Base-by-base conservation (phyloP, 2,888 invertebrate genomes). In the Linnaemya tessellans region DNA sequence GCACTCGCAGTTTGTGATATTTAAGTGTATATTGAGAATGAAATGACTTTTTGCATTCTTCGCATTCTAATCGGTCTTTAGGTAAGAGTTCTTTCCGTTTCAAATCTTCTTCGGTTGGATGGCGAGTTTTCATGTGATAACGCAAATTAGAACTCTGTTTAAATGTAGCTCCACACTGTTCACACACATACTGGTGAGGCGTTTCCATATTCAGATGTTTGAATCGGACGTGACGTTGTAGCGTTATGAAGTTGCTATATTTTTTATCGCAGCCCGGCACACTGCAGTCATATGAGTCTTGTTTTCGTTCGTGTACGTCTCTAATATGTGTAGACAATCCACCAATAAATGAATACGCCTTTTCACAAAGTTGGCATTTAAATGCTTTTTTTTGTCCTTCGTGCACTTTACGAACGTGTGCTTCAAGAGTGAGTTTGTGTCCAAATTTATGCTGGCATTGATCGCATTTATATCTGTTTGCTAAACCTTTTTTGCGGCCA, bases 141-240 rank as follows among this genome's bases (percentile, higher is more conserved):
- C 90, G 91, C 0, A 92, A 89, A 64, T 92, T 91, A 7, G 91
- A 90, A 0, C 90, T 90, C 73, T 92, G 92, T 51, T 92, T 91
- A 71, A 92, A 92, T 0, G 90, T 92, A 4, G 91, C 90, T 0
- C 91, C 91, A 56, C 91, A 92, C 46, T 91, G 89, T 49, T 92
- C 91, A 56, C 91, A 92, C 5, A 92, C 90, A 58, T 90, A 92
- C 8, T 90, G 90, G 10, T 88, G 88, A 4, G 74, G 25, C 0
- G 71, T 65, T 0, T 87, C 80, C 2, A 80, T 54, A 67, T 73
- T 87, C 38, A 80, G 78, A 86, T 92, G 91, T 79, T 92, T 92
- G 3, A 91, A 87, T 0, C 92, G 90, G 30, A 91, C 90, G 84
- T 92, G 91, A 22, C 91, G 90, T 43, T 90, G 90, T 84, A 92